Evolutionary conservation across 2,113 vertebrate species (phyloP).

Genomic region (Campylomormyrus numenius): DNA sequence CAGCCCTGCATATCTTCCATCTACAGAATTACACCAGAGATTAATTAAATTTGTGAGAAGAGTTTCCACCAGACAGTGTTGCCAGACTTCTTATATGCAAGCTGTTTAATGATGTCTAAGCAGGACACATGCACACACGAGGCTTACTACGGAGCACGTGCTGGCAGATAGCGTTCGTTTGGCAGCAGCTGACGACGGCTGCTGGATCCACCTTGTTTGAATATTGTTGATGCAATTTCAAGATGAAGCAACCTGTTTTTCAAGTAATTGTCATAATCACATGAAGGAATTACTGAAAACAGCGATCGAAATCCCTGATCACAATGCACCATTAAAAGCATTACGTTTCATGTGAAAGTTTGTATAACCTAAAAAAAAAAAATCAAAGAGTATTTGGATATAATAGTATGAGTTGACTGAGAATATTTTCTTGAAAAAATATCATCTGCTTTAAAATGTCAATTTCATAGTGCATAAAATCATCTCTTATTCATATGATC

Average conservation of each 20-base stretch:
- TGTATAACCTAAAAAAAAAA: neutral
- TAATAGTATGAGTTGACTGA: neutral
- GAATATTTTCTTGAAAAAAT: neutral
- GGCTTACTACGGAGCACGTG: neutral
- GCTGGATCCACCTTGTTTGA: neutral
- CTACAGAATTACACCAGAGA: conserved; percentile 15
- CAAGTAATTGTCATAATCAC: neutral
- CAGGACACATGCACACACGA: neutral
- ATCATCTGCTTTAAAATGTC: neutral
- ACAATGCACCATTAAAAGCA: neutral
- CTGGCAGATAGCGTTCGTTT: neutral
- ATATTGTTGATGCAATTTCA: neutral
- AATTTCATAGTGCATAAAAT: neutral
- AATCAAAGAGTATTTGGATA: neutral
- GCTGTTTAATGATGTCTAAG: conserved; percentile 1
- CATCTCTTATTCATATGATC: neutral
- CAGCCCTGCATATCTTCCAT: neutral
- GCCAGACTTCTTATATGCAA: conserved; percentile 15
- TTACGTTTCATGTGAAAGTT: neutral
- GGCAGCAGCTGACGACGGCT: neutral
- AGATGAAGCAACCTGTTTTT: neutral
- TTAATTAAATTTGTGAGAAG: conserved; percentile 20
- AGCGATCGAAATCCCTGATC: neutral
- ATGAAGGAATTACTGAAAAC: neutral
- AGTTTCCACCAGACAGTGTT: conserved; percentile 9